These are phyloP conservation scores for Aegypius monachus DNA, from an alignment of 2,113 vertebrate genomes.

Conservation along the genomic window DNA sequence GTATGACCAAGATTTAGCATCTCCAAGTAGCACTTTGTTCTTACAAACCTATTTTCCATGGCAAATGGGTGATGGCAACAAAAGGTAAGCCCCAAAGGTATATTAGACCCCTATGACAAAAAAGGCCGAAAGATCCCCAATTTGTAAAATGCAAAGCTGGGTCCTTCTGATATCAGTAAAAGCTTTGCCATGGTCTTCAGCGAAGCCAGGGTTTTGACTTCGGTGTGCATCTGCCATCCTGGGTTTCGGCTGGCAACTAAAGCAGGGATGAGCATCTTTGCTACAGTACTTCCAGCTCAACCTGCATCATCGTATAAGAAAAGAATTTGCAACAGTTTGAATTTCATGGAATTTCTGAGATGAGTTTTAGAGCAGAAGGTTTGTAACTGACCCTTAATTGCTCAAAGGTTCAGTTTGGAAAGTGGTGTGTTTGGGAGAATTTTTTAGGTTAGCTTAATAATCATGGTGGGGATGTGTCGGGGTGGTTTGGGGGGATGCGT, in stretches of 20 bases:
- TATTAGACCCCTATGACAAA: neutral
- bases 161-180: neutral
- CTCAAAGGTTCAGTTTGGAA: neutral
- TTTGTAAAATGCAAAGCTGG: neutral
- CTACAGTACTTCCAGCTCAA: neutral
- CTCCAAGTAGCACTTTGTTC: neutral
- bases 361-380: neutral
- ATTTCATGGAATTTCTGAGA: neutral
- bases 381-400: neutral
- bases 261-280: neutral
- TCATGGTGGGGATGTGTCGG: accelerated
- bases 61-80: neutral
- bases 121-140: neutral
- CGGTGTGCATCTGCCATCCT: neutral
- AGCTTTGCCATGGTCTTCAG: neutral
- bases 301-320: accelerated
- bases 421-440: neutral
- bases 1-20: no score
- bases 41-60: neutral
- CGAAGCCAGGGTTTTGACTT: neutral
- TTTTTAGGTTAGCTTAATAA: neutral
- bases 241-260: neutral
- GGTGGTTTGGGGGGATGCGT: neutral
- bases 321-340: neutral
- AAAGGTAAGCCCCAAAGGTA: neutral